Percentiles rank a stretch among this genome's conserved stretches.
Evolutionary conservation across 53 echinoderm and acorn worm genomes (phyloP).

Genomic region (Zoroaster sp.): DNA sequence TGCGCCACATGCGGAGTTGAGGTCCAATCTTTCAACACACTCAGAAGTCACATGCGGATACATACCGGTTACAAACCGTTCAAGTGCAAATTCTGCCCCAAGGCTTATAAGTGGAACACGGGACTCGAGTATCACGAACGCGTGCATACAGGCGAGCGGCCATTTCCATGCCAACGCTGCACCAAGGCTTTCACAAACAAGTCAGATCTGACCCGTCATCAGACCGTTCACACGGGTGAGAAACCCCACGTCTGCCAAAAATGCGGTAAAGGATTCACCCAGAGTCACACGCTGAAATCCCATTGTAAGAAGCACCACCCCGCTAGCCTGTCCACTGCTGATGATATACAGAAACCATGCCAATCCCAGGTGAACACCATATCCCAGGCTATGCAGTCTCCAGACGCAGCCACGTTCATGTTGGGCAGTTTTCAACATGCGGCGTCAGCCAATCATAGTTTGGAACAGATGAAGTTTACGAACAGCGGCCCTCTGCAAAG

Average conservation of each 20-base stretch:
- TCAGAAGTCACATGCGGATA: slow-evolving; percentile 15
- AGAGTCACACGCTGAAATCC: slow-evolving; percentile 10
- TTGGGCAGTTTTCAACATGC: background rate
- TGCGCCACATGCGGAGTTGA: slow-evolving; percentile 23
- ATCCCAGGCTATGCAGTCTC: background rate
- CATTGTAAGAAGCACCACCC: slow-evolving; percentile 34
- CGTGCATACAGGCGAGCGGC: background rate
- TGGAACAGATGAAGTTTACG: slow-evolving; percentile 17
- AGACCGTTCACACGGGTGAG: background rate
- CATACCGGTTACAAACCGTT: slow-evolving; percentile 4
- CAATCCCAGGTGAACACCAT: background rate
- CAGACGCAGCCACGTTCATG: slow-evolving; percentile 7
- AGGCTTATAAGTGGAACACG: background rate
- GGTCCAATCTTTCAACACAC: slow-evolving; percentile 27
- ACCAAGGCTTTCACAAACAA: background rate
- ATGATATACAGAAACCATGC: background rate
- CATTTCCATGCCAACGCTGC: background rate
- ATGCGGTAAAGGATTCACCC: slow-evolving; percentile 7
- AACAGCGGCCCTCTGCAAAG: background rate
- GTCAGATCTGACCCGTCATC: background rate
- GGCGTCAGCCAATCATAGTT: background rate
- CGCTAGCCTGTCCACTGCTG: background rate
- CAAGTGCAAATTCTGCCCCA: background rate
- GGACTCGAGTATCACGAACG: background rate
- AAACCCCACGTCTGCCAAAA: background rate